Conservation (phyloP, 2,888 invertebrate species). For the Parascotia fuliginaria region DNA sequence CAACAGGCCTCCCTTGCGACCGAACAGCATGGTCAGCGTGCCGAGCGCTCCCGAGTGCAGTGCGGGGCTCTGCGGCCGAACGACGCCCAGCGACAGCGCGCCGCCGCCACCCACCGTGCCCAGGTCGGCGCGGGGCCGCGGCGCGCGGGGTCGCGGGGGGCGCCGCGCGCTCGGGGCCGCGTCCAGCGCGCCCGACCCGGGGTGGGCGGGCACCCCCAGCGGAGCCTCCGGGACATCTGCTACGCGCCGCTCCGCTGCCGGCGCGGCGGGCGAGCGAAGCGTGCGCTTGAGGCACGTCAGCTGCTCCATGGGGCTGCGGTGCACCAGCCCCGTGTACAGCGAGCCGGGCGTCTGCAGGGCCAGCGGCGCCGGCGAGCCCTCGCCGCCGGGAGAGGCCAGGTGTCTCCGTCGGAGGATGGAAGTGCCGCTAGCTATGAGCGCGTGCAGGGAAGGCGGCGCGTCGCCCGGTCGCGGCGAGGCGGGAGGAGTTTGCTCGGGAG, state of each 20-base stretch:
- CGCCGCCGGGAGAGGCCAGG: constrained; percentile 85
- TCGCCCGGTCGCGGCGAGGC: constrained; percentile 88
- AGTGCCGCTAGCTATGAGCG: constrained; percentile 81
- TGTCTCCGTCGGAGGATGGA: constrained; percentile 79
- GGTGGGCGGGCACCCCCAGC: constrained; percentile 87
- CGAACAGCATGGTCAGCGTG: constrained; percentile 92
- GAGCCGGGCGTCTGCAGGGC: constrained; percentile 86
- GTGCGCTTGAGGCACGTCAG: constrained; percentile 89
- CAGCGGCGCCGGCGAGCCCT: constrained; percentile 87
- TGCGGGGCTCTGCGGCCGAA: constrained; percentile 87
- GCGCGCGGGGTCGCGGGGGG: constrained; percentile 74
- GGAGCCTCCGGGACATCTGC: constrained; percentile 56
- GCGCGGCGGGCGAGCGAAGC: constrained; percentile 74
- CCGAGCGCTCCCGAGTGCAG: constrained; percentile 85
- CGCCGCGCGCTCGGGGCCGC: constrained; percentile 69
- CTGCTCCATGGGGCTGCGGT: constrained; percentile 92
- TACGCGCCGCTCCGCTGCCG: constrained; percentile 72
- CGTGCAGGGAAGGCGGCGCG: constrained; percentile 80
- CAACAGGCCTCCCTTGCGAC: constrained; percentile 93
- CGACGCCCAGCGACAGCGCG: constrained; percentile 55
- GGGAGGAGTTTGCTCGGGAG: constrained; percentile 84
- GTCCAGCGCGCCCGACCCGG: constrained; percentile 86
- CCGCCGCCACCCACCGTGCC: constrained; percentile 54
- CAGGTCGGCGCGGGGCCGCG: constrained; percentile 64
- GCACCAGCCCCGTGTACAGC: constrained; percentile 87